A percentile compares a stretch with the other conserved stretches of the same genome.
Evolutionary conservation across 1,140 invertebrate genomes (phyloP).

Genomic region (Camponotus pennsylvanicus): DNA sequence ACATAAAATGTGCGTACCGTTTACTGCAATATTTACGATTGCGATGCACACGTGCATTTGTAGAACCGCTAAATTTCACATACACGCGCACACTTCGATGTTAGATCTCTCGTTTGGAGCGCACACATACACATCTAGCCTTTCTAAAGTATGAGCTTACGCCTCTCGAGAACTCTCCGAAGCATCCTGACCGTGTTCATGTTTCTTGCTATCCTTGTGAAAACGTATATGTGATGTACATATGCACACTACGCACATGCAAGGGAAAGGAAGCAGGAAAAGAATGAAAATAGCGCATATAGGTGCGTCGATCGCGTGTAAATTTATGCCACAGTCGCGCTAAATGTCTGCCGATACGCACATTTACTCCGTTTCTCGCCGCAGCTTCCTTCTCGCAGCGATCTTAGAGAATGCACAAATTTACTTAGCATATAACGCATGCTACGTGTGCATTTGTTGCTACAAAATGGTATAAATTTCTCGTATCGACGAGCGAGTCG

Average conservation of each 20-base stretch:
- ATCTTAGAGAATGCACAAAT: conserved; percentile 9
- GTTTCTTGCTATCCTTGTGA: neutral
- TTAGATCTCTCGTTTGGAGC: conserved; percentile 3
- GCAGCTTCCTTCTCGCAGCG: neutral
- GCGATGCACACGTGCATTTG: conserved; percentile 16
- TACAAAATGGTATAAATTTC: conserved; percentile 16
- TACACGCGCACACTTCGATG: neutral
- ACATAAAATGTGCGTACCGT: conserved; percentile 1
- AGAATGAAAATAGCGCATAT: conserved; percentile 66
- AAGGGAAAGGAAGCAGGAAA: conserved; percentile 62
- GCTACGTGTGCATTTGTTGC: conserved; percentile 1
- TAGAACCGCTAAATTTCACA: conserved; percentile 23
- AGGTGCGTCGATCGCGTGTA: conserved; percentile 76
- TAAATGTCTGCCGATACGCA: conserved; percentile 78
- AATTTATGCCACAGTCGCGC: conserved; percentile 81
- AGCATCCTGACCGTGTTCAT: neutral
- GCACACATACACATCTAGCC: neutral
- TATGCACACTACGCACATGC: neutral
- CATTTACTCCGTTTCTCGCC: conserved; percentile 62
- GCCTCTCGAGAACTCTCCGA: conserved; percentile 20
- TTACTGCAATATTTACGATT: conserved; percentile 35
- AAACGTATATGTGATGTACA: neutral
- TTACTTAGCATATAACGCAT: neutral
- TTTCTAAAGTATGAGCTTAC: conserved; percentile 28
- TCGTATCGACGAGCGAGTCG: neutral